phyloP scores from a whole-genome alignment of 2,113 vertebrate species.

The Apodemus sylvaticus region DNA sequence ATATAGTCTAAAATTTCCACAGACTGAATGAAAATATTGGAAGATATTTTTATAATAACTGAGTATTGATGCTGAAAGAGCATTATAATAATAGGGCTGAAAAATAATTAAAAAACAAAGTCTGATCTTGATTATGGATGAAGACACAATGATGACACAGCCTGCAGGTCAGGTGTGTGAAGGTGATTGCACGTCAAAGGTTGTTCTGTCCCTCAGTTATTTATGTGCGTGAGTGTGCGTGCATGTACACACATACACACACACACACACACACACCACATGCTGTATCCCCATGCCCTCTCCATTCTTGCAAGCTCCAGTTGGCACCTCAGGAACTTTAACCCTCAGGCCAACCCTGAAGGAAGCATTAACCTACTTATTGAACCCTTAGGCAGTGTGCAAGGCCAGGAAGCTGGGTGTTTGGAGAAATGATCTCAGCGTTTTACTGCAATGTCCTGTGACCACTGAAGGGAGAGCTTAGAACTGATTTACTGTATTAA shows the following conservation, averaged over 20 bases:
- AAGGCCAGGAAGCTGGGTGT: slow-evolving; percentile 71
- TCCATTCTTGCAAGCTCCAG: slow-evolving; percentile 25
- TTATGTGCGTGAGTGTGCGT: background rate
- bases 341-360: slow-evolving; percentile 84
- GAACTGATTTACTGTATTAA: slow-evolving; percentile 53
- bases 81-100: background rate
- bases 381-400: slow-evolving; percentile 77
- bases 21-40: background rate
- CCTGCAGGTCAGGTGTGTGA: slow-evolving; percentile 56
- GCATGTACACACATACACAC: no score
- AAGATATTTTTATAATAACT: background rate
- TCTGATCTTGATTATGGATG: slow-evolving; percentile 1
- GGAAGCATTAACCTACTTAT: slow-evolving; percentile 86
- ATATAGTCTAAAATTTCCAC: slow-evolving; percentile 14
- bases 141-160: background rate
- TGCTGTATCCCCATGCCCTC: slow-evolving; percentile 18
- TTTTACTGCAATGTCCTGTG: slow-evolving; percentile 46
- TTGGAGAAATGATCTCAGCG: slow-evolving; percentile 70
- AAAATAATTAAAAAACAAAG: slow-evolving; percentile 10
- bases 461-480: slow-evolving; percentile 33
- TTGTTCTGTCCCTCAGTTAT: background rate
- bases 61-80: slow-evolving; percentile 21
- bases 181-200: background rate
- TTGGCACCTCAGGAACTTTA: slow-evolving; percentile 75
- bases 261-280: no score